Evolutionary conservation across 2,113 vertebrate genomes (phyloP).

Genomic region (Alectura lathami): DNA sequence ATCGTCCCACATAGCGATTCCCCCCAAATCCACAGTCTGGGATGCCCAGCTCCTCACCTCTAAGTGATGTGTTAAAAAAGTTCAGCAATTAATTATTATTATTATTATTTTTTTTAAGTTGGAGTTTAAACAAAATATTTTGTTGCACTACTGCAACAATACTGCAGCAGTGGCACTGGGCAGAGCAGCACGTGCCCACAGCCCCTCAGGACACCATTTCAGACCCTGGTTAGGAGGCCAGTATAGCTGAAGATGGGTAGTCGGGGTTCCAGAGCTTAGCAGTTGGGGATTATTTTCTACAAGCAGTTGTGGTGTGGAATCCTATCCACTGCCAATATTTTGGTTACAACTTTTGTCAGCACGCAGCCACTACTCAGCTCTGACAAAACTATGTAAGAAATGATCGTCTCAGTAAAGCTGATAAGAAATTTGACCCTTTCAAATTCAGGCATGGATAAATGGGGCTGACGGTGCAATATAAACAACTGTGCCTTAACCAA

Average conservation of each 20-base stretch:
- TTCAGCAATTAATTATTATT: background rate
- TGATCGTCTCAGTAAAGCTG: background rate
- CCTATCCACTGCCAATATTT: accelerated
- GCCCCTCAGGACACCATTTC: accelerated
- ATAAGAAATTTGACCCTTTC: background rate
- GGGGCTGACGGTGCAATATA: background rate
- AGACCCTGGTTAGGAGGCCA: background rate
- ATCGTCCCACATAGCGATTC: background rate
- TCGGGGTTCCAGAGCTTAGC: accelerated
- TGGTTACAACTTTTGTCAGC: background rate
- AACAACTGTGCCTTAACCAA: constrained; percentile 1
- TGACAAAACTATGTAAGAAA: background rate
- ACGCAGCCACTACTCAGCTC: background rate
- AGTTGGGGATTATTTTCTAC: background rate
- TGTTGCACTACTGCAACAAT: too few species aligned
- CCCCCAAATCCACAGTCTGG: background rate
- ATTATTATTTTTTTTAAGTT: background rate
- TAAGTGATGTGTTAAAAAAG: background rate
- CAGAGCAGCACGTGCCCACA: background rate
- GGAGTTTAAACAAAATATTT: background rate
- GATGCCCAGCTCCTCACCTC: background rate
- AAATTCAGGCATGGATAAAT: background rate
- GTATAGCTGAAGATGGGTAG: background rate
- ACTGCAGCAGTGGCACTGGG: background rate
- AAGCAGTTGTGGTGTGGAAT: background rate